Percentiles rank a stretch among this genome's conserved stretches.
Evolutionary conservation across 2,888 invertebrate genomes (phyloP).

Genomic region (Hirtodrosophila cameraria): DNA sequence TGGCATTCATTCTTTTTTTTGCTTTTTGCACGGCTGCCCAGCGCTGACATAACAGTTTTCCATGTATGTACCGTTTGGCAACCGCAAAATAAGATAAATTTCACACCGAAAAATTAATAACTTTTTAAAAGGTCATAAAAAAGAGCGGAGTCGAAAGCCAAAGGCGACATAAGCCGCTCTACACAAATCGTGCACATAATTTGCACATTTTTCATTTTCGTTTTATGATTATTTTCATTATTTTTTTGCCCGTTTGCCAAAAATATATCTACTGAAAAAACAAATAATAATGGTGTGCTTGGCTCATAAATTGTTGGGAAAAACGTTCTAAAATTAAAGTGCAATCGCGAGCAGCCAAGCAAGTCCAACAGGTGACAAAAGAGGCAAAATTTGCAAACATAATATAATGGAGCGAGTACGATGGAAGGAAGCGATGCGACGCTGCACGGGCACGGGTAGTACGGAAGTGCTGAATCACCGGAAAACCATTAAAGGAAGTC

Average conservation of each 20-base stretch:
- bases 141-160: conserved; percentile 20
- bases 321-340: conserved; percentile 54
- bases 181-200: conserved; percentile 29
- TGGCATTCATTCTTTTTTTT: neutral
- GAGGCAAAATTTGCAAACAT: conserved; percentile 56
- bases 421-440: conserved; percentile 15
- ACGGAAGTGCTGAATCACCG: conserved; percentile 79
- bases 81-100: conserved; percentile 58
- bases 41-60: conserved; percentile 23
- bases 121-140: conserved; percentile 41
- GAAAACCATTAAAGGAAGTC: conserved; percentile 81
- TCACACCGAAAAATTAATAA: conserved; percentile 54
- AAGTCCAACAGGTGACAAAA: conserved; percentile 67
- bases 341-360: conserved; percentile 35
- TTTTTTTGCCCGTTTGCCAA: conserved; percentile 5
- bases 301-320: conserved; percentile 44
- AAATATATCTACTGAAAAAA: conserved; percentile 27
- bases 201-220: conserved; percentile 45
- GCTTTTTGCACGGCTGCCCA: conserved; percentile 4
- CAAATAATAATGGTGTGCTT: conserved; percentile 44
- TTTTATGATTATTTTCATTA: conserved; percentile 41
- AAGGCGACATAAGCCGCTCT: conserved; percentile 22
- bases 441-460: conserved; percentile 30
- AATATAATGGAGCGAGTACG: conserved; percentile 50
- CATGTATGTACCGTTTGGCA: conserved; percentile 20